Conservation (phyloP, 2,113 vertebrate species). For the Tenebrosternarchus preto region DNA sequence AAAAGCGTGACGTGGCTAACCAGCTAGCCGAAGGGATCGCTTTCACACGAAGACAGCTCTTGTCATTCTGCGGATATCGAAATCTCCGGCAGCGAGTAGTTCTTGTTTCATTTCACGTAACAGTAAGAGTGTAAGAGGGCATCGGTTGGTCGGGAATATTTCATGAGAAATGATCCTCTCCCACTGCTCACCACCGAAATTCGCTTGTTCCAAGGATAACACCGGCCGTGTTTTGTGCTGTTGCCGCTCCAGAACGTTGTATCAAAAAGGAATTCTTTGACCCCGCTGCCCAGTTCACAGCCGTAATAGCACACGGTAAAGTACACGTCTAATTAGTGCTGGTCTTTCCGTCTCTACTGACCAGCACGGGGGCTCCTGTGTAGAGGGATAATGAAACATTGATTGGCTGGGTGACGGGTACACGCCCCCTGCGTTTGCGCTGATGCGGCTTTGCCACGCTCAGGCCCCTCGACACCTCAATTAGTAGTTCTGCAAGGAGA, state of each 20-base stretch:
- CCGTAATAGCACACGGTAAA: neutral
- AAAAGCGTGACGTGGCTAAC: conserved; percentile 50
- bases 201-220: conserved; percentile 1
- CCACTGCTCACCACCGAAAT: neutral
- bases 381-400: conserved; percentile 48
- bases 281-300: conserved; percentile 19
- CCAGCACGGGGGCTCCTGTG: conserved; percentile 1
- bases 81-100: conserved; percentile 41
- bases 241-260: neutral
- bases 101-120: conserved; percentile 39
- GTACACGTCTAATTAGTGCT: conserved; percentile 25
- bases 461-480: conserved; percentile 43
- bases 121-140: conserved; percentile 38
- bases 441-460: conserved; percentile 31
- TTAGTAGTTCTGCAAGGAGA: conserved; percentile 44
- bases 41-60: conserved; percentile 61
- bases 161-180: conserved; percentile 19
- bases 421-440: conserved; percentile 22
- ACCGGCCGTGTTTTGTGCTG: conserved; percentile 11
- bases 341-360: neutral
- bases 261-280: neutral
- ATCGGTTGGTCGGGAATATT: conserved; percentile 12
- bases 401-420: conserved; percentile 43
- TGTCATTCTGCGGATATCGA: conserved; percentile 44
- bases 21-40: conserved; percentile 41